phyloP scores from a whole-genome alignment of 2,888 invertebrate species.

The Chalcosyrphus nemorum region DNA sequence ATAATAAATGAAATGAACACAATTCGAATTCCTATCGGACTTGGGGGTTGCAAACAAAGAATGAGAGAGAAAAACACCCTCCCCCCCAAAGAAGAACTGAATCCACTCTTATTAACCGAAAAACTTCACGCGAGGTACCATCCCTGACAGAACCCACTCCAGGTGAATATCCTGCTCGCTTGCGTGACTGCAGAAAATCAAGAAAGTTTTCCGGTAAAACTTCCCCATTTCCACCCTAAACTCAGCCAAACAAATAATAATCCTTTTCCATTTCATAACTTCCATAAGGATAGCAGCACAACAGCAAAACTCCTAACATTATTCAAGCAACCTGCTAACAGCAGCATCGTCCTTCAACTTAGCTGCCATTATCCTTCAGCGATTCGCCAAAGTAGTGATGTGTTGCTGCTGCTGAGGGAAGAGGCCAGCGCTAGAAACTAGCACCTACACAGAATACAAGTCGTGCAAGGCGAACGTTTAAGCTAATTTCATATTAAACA shows the following conservation, averaged over 20 bases:
- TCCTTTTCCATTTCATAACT: constrained; percentile 69
- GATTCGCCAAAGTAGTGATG: constrained; percentile 16
- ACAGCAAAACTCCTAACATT: constrained; percentile 49
- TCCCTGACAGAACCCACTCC: constrained; percentile 25
- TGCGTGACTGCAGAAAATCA: constrained; percentile 66
- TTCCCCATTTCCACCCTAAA: constrained; percentile 45
- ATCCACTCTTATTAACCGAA: constrained; percentile 14
- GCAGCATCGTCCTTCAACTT: constrained; percentile 65
- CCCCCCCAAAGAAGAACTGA: neutral
- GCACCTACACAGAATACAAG: neutral
- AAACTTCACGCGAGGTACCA: constrained; percentile 44
- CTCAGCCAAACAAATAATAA: constrained; percentile 62
- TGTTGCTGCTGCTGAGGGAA: constrained; percentile 4
- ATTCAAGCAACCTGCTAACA: constrained; percentile 63
- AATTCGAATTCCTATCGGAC: constrained; percentile 20
- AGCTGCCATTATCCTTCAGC: constrained; percentile 43
- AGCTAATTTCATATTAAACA: constrained; percentile 65
- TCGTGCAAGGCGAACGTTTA: constrained; percentile 59
- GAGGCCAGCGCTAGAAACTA: constrained; percentile 7
- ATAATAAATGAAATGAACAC: constrained; percentile 45
- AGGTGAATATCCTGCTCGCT: neutral
- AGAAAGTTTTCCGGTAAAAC: constrained; percentile 68
- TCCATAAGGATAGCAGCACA: constrained; percentile 51
- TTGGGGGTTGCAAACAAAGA: neutral
- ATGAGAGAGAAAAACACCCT: neutral